Conservation (phyloP, 2,888 invertebrate genomes). For the Arctia plantaginis region DNA sequence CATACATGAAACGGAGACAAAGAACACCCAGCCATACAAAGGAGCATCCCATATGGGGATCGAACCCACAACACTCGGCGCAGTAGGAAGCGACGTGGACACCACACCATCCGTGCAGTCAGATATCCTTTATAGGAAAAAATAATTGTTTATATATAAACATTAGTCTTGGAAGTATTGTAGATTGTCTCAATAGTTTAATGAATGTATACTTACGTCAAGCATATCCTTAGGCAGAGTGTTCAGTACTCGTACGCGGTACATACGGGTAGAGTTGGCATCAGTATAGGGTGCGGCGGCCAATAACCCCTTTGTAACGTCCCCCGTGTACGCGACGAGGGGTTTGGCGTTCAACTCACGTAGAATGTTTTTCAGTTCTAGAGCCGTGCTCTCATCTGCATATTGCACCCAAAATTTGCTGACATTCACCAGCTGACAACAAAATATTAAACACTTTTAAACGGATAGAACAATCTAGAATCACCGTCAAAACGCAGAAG, state of each 20-base stretch:
- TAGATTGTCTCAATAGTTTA: neutral
- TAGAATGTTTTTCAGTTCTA: conserved; percentile 58
- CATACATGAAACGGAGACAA: no score
- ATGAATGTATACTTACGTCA: conserved; percentile 57
- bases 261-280: conserved; percentile 60
- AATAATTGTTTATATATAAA: neutral
- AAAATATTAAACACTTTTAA: neutral
- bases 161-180: neutral
- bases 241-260: conserved; percentile 85
- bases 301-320: conserved; percentile 76
- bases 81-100: no score
- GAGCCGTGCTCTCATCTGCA: conserved; percentile 75
- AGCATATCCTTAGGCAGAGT: conserved; percentile 71
- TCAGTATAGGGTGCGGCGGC: conserved; percentile 87
- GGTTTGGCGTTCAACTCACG: conserved; percentile 54
- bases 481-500: no score
- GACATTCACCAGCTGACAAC: conserved; percentile 85
- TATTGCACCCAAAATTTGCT: conserved; percentile 90
- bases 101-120: no score
- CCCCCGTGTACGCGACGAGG: conserved; percentile 57
- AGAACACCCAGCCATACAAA: no score
- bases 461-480: neutral
- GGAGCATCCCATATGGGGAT: no score
- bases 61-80: no score
- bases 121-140: no score